Evolutionary conservation across 37 sponge, comb jelly and placozoan species (phyloP).

Genomic region (Hexactinellida sp.): DNA sequence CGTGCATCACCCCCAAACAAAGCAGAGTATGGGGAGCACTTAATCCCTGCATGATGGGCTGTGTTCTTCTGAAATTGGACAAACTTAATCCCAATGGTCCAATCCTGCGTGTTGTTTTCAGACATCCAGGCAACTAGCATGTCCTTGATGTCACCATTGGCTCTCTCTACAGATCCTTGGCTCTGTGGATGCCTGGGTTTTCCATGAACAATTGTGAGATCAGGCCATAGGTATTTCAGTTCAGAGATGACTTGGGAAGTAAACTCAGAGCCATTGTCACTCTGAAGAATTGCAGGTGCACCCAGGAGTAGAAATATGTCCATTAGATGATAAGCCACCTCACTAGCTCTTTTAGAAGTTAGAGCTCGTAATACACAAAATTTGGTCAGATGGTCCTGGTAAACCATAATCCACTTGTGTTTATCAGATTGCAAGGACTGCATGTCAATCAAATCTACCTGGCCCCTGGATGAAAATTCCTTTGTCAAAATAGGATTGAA

Average conservation of each 20-base stretch:
- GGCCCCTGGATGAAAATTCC: slow-evolving; percentile 8
- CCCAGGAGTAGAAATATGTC: slow-evolving; percentile 14
- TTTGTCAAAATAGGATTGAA: slow-evolving; percentile 3
- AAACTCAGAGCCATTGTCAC: slow-evolving; percentile 18
- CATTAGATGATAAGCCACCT: slow-evolving; percentile 17
- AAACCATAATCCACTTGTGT: neutral
- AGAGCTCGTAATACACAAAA: neutral
- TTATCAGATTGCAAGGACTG: slow-evolving; percentile 15
- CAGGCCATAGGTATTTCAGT: neutral
- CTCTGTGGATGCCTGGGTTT: slow-evolving; percentile 15
- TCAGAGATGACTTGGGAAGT: slow-evolving; percentile 1
- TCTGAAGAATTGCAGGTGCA: neutral
- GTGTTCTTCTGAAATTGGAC: slow-evolving; percentile 16
- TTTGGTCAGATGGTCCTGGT: slow-evolving; percentile 11
- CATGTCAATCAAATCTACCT: slow-evolving; percentile 13
- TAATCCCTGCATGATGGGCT: slow-evolving; percentile 15
- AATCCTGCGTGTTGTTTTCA: slow-evolving; percentile 11
- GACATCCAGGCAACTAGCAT: slow-evolving; percentile 9
- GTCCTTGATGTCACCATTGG: slow-evolving; percentile 18
- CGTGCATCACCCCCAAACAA: neutral
- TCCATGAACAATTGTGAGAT: slow-evolving; percentile 18
- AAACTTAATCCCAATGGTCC: slow-evolving; percentile 15
- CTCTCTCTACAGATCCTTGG: slow-evolving; percentile 10
- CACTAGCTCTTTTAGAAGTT: slow-evolving; percentile 6
- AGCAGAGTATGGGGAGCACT: neutral